Base-by-base conservation (phyloP, 1,140 invertebrate species). In the Calephelis nemesis region DNA sequence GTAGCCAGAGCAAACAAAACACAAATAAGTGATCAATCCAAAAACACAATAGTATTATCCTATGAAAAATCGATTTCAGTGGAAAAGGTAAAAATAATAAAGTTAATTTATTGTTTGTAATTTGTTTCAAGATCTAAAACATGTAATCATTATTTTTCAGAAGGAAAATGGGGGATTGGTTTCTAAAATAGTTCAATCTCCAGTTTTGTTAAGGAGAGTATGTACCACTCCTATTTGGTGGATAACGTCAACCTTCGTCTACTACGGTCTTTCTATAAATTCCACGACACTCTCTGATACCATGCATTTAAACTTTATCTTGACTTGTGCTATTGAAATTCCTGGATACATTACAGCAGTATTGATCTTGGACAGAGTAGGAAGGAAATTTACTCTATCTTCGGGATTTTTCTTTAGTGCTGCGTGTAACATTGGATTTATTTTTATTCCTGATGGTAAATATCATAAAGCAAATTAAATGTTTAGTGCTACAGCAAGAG, bases 221-320 rank as follows among this genome's bases (percentile, higher is more conserved):
- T 82, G 94, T 5, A 93, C 94, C 12, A 94, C 94, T 40, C 95
- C 93, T 7, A 92, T 95, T 72, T 96, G 93, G 89, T 96, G 94
- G 95, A 93, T 95, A 11, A 94, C 94, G 0, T 93, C 93, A 69
- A 94, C 94, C 0, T 94, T 97, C 65, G 93, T 96, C 0, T 97
- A 96, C 82, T 97, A 96, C 76, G 97, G 96, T 0, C 81, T 97
- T 5, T 95, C 96, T 0, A 93, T 97, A 12, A 97, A 97, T 75
- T 94, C 96, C 0, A 95, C 95, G 0, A 93, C 95, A 47, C 89
- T 97, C 39, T 94, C 93, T 9, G 96, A 95, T 4, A 94, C 96
- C 72, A 93, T 92, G 68, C 96, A 96, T 81, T 76, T 94, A 8
- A 95, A 95, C 78, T 96, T 95, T 74, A 93, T 95, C 4, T 85